Evolutionary conservation across 1,140 invertebrate species (phyloP).

Genomic region (Planococcus citri): DNA sequence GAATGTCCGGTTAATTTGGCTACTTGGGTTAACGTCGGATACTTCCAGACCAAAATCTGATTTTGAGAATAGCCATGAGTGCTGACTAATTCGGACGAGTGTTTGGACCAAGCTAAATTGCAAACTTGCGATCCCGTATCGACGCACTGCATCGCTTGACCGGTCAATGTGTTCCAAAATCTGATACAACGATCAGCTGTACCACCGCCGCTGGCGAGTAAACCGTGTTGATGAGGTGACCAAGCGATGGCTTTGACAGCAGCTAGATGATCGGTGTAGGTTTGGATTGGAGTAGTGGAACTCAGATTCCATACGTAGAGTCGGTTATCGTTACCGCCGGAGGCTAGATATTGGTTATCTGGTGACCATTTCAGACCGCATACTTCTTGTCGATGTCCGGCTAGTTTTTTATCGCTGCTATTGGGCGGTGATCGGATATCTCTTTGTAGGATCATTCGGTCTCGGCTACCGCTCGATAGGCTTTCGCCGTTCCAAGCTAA

Average conservation of each 20-base stretch:
- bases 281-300: conserved; percentile 77
- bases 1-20: conserved; percentile 97
- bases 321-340: conserved; percentile 97
- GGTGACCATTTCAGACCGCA: conserved; percentile 99
- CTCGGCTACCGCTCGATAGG: conserved; percentile 88
- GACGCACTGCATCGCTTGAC: conserved; percentile 95
- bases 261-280: conserved; percentile 93
- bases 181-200: conserved; percentile 96
- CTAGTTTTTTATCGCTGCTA: conserved; percentile 62
- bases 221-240: conserved; percentile 97
- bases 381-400: conserved; percentile 89
- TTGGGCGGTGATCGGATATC: conserved; percentile 76
- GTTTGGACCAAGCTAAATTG: conserved; percentile 98
- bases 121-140: conserved; percentile 91
- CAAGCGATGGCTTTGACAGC: conserved; percentile 99
- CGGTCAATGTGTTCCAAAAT: conserved; percentile 99
- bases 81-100: conserved; percentile 89
- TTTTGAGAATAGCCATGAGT: conserved; percentile 99
- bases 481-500: conserved; percentile 97
- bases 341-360: conserved; percentile 94
- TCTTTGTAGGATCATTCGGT: conserved; percentile 84
- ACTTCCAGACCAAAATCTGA: conserved; percentile 99
- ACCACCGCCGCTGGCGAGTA: conserved; percentile 93
- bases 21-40: conserved; percentile 85
- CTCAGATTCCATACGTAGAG: conserved; percentile 96